Conservation (phyloP, 2,888 invertebrate genomes). For the Lepidocyrtoides sp. region DNA sequence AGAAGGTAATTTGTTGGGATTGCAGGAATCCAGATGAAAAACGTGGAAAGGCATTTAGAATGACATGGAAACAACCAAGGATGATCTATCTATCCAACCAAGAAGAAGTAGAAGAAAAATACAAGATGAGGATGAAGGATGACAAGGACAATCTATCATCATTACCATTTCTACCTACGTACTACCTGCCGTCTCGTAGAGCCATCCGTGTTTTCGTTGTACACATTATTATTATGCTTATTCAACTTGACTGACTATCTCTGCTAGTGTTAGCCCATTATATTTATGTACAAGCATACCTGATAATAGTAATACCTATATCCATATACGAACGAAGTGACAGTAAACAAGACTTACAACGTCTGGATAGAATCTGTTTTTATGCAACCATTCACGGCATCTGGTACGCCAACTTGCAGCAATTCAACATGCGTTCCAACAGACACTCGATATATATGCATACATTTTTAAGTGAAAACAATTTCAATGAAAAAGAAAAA, state of each 20-base stretch:
- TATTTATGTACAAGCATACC: too few species aligned
- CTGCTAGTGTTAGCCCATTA: too few species aligned
- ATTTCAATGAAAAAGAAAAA: not conserved
- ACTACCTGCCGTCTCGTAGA: not conserved
- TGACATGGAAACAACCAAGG: constrained; percentile 34
- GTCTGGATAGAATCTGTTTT: too few species aligned
- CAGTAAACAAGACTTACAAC: too few species aligned
- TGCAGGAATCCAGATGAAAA: not conserved
- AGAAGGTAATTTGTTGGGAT: constrained; percentile 17
- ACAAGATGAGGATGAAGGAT: constrained; percentile 61
- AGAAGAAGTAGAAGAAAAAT: not conserved
- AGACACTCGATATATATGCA: too few species aligned
- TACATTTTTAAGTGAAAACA: too few species aligned
- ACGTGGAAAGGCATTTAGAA: not conserved
- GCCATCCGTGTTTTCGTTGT: too few species aligned
- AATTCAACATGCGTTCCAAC: too few species aligned
- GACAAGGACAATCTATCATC: constrained; percentile 81
- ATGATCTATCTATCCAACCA: constrained; percentile 43
- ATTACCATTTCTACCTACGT: constrained; percentile 65
- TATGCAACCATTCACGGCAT: not conserved
- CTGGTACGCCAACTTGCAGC: not conserved
- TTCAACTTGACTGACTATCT: too few species aligned
- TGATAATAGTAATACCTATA: too few species aligned
- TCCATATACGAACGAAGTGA: too few species aligned
- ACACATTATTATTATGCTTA: too few species aligned